These are phyloP conservation scores for Conus betulinus DNA, from an alignment of 1,140 invertebrate genomes.

Conservation along the genomic window DNA sequence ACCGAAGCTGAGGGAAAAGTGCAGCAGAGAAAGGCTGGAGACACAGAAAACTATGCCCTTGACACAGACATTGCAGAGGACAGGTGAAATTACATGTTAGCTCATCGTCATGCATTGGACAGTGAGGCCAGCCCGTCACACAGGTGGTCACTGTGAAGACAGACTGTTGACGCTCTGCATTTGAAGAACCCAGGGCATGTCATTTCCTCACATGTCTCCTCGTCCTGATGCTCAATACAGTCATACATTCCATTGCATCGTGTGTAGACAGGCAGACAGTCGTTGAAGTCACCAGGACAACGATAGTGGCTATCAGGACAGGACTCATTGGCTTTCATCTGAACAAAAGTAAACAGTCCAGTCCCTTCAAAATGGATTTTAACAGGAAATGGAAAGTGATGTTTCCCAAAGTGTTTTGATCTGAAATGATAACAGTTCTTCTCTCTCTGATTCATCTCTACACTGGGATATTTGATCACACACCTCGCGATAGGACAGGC, in stretches of 20 bases:
- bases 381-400: too few relatives aligned
- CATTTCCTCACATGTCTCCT: not conserved
- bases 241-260: not conserved
- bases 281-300: not conserved
- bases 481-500: too few relatives aligned
- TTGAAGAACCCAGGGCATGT: not conserved
- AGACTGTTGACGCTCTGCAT: not conserved
- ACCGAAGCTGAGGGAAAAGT: not conserved
- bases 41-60: not conserved
- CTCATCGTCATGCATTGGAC: not conserved
- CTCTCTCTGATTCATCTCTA: too few relatives aligned
- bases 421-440: too few relatives aligned
- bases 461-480: too few relatives aligned
- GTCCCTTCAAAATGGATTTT: too few relatives aligned
- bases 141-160: not conserved
- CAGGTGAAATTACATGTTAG: not conserved
- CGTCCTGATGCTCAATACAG: not conserved
- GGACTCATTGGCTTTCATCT: too few relatives aligned
- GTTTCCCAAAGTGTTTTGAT: too few relatives aligned
- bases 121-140: constrained; percentile 5
- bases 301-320: too few relatives aligned
- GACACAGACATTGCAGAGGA: not conserved
- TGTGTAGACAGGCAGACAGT: not conserved
- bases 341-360: too few relatives aligned
- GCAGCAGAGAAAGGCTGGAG: not conserved